Evolutionary conservation across 2,888 invertebrate genomes (phyloP).

Genomic region (Caprella mutica): DNA sequence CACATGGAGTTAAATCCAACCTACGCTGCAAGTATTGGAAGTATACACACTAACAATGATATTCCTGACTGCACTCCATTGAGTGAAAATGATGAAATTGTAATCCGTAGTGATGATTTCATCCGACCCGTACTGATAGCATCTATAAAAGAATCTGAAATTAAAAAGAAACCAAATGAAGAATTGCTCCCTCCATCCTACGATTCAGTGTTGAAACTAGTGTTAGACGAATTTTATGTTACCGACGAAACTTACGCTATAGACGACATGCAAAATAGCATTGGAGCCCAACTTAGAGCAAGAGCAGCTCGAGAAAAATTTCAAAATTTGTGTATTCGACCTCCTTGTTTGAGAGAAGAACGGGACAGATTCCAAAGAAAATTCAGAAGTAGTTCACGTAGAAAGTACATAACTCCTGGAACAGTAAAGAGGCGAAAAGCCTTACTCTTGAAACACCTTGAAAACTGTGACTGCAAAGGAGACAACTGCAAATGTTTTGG

Average conservation of each 20-base stretch:
- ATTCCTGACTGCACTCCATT: no score
- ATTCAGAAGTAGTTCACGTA: background rate
- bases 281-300: conserved; percentile 13
- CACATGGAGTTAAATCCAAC: background rate
- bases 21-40: no score
- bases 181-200: conserved; percentile 2
- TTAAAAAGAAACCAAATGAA: conserved; percentile 1
- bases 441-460: conserved; percentile 17
- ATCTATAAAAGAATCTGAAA: background rate
- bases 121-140: no score
- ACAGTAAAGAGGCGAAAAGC: conserved; percentile 29
- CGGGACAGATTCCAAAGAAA: no score
- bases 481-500: no score
- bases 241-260: conserved; percentile 6
- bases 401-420: conserved; percentile 18
- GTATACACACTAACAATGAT: no score
- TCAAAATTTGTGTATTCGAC: conserved; percentile 19
- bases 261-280: conserved; percentile 4
- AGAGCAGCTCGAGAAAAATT: conserved; percentile 24
- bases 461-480: conserved; percentile 2
- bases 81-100: background rate
- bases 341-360: no score
- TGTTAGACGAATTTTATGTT: conserved; percentile 5
- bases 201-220: conserved; percentile 1
- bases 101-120: background rate